phyloP scores from a whole-genome alignment of 2,113 vertebrate species.

The Pollimyrus isidori region DNA sequence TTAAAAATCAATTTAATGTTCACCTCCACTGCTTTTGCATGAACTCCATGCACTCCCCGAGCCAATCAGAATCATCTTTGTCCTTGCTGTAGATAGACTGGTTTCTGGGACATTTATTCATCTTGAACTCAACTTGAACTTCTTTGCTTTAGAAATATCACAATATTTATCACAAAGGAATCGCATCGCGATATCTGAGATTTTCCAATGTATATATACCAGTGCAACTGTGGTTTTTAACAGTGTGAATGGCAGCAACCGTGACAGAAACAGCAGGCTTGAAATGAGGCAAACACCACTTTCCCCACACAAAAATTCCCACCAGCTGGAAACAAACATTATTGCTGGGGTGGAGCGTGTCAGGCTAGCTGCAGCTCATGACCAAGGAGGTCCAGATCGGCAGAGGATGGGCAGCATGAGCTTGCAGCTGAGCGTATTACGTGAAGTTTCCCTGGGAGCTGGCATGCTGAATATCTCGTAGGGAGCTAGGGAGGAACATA shows the following conservation, averaged over 20 bases:
- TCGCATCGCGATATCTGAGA: not conserved
- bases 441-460: constrained; percentile 10
- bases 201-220: not conserved
- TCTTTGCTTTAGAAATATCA: not conserved
- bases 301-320: not conserved
- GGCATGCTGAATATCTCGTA: not conserved
- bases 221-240: not conserved
- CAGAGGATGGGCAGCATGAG: not conserved
- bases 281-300: not conserved
- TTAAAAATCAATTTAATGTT: not conserved
- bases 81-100: not conserved
- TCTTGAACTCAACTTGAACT: not conserved
- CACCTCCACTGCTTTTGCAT: not conserved
- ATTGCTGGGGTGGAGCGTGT: not conserved
- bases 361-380: not conserved
- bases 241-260: not conserved
- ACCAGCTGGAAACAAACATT: not conserved
- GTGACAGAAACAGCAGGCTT: not conserved
- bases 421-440: not conserved
- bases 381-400: not conserved
- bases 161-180: not conserved
- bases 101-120: not conserved
- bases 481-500: constrained; percentile 3
- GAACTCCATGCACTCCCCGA: not conserved
- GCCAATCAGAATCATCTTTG: not conserved